Evolutionary conservation across 2,888 invertebrate species (phyloP).

Genomic region (Diarsia mendica): DNA sequence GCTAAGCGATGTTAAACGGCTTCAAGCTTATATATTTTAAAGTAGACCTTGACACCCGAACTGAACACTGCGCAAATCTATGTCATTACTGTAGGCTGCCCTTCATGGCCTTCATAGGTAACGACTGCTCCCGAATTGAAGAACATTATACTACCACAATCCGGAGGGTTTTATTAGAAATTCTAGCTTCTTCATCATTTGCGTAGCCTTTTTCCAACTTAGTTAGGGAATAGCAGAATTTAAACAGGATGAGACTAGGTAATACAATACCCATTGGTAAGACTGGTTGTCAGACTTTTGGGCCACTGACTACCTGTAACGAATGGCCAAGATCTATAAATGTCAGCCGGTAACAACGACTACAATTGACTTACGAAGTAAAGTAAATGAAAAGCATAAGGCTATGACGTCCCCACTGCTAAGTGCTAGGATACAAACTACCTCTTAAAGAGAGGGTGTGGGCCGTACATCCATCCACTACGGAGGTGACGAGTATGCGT

Average conservation of each 20-base stretch:
- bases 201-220: too few relatives aligned
- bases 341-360: too few relatives aligned
- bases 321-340: too few relatives aligned
- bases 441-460: neutral
- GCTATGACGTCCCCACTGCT: neutral
- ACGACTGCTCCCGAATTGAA: neutral
- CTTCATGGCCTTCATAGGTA: neutral
- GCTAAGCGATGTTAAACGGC: conserved; percentile 10
- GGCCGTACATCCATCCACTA: neutral
- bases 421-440: neutral
- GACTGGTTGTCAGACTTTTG: too few relatives aligned
- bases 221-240: too few relatives aligned
- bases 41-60: neutral
- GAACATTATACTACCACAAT: neutral
- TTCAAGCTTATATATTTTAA: neutral
- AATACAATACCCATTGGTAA: too few relatives aligned
- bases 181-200: too few relatives aligned
- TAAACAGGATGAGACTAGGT: too few relatives aligned
- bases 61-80: neutral
- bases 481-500: neutral
- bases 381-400: neutral
- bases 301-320: too few relatives aligned
- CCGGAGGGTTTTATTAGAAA: too few relatives aligned
- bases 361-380: too few relatives aligned
- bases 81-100: neutral